Evolutionary conservation across 2,888 invertebrate species (phyloP), one percentile per base, ranked within the genome.

Genomic region (Lithophane socia): DNA sequence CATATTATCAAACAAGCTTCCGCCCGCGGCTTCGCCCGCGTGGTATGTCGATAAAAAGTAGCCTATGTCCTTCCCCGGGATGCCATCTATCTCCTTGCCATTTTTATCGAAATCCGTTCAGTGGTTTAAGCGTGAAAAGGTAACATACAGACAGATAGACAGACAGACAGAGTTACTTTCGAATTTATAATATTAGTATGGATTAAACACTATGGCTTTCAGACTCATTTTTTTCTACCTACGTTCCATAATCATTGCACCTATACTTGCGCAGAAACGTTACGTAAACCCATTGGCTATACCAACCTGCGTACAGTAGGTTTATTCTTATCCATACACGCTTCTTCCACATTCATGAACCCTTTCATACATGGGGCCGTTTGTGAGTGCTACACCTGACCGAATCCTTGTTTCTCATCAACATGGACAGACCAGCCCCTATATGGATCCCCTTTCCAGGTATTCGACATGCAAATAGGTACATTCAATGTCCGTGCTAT

Each of bases 381-480:
- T 82, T 65, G 37, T 24, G 18, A 75, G 29, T 74, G 13, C 7
- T 66, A 54, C 74, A 63, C 60, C 65, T 80, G 60, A 54, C 44
- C 52, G 78, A 73, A 73, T 73, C 37, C 44, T 80, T 80, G 81
- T 80, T 78, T 65, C 73, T 80, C 60, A 73, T 73, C 52, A 72
- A 73, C 42, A 72, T 65, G 24, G 52, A n/a, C 58, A 56, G 44
- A n/a, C 29, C 44, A 65, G 24, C 16, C 12, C 24, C 13, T 47
- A 24, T 16, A 63, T 21, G 52, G 44, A 65, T 52, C 60, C 64
- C 58, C n/a, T 60, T 65, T 37, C 9, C n/a, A 78, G 44, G 3
- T 54, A 60, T 80, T 58, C n/a, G 49, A 65, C 7, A n/a, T 29
- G 12, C 16, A 18, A 65, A 63, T 65, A 29, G 29, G 29, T 29